phyloP scores from a whole-genome alignment of 2,888 invertebrate species.

The Epicampocera succincta region DNA sequence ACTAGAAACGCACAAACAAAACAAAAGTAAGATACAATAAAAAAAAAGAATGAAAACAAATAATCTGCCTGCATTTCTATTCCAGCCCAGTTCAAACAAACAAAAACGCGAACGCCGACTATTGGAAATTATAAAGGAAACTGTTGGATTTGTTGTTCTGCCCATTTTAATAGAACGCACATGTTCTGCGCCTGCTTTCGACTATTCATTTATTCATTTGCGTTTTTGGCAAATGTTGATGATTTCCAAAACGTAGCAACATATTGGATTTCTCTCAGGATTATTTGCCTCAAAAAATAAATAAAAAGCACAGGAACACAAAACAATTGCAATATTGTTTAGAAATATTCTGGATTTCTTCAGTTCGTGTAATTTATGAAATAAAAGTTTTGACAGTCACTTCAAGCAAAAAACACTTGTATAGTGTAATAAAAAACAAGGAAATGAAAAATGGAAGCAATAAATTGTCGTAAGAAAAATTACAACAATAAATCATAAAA shows the following conservation, averaged over 20 bases:
- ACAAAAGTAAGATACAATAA: too few relatives aligned
- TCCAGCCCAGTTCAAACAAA: slow-evolving; percentile 25
- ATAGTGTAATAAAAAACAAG: slow-evolving; percentile 9
- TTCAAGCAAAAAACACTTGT: slow-evolving; percentile 44
- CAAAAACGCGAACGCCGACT: slow-evolving; percentile 13
- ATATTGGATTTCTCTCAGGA: slow-evolving; percentile 52
- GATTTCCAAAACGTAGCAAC: slow-evolving; percentile 29
- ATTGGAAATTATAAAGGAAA: slow-evolving; percentile 18
- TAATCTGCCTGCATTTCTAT: slow-evolving; percentile 41
- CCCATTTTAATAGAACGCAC: neutral
- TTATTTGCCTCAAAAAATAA: slow-evolving; percentile 13
- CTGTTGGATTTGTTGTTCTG: slow-evolving; percentile 1
- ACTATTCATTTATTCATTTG: slow-evolving; percentile 4
- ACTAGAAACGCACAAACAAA: neutral
- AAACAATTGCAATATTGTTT: slow-evolving; percentile 27
- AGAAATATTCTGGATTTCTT: slow-evolving; percentile 31
- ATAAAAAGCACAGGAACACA: neutral
- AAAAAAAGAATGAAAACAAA: slow-evolving; percentile 8
- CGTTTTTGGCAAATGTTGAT: neutral
- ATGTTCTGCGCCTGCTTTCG: slow-evolving; percentile 11
- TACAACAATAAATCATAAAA: slow-evolving; percentile 33
- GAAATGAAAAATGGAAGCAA: slow-evolving; percentile 34
- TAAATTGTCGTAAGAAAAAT: slow-evolving; percentile 15
- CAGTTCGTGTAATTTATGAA: slow-evolving; percentile 15
- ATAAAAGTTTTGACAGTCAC: slow-evolving; percentile 57